A percentile compares a stretch with the other conserved stretches of the same genome.
Evolutionary conservation across 2,797 vertebrate species (phyloP).

Genomic region (Euthynnus affinis): DNA sequence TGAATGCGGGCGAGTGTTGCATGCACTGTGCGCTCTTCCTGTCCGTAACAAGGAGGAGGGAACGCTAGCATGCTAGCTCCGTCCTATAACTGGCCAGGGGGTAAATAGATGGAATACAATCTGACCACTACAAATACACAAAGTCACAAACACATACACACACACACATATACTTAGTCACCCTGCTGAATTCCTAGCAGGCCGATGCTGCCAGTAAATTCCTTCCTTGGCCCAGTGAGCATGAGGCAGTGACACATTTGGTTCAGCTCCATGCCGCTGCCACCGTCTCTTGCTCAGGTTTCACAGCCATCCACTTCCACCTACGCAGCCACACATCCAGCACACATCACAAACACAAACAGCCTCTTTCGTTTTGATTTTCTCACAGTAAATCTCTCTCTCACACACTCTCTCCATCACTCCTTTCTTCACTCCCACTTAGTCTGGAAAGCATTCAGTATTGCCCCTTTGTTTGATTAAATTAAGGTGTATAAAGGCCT

Average conservation of each 20-base stretch:
- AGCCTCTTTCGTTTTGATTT: conserved; percentile 48
- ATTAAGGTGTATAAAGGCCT: conserved; percentile 30
- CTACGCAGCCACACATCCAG: conserved; percentile 36
- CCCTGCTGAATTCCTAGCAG: conserved; percentile 61
- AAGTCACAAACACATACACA: conserved; percentile 24
- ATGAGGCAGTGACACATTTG: conserved; percentile 64
- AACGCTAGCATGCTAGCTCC: conserved; percentile 20
- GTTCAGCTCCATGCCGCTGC: conserved; percentile 58
- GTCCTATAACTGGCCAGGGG: conserved; percentile 59
- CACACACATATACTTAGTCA: conserved; percentile 10
- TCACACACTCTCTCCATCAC: conserved; percentile 24
- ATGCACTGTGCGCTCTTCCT: conserved; percentile 24
- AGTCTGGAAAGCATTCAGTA: conserved; percentile 22
- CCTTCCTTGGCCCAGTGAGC: conserved; percentile 51
- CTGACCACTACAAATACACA: conserved; percentile 50
- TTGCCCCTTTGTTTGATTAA: conserved; percentile 17
- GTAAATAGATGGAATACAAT: conserved; percentile 63
- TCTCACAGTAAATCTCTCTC: conserved; percentile 27
- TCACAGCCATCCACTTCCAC: conserved; percentile 31
- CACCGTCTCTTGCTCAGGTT: conserved; percentile 55
- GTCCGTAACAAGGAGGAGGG: conserved; percentile 22
- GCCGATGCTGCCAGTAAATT: conserved; percentile 60
- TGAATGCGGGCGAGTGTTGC: conserved; percentile 29
- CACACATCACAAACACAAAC: conserved; percentile 47
- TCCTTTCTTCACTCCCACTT: conserved; percentile 47